Evolutionary conservation across 2,888 invertebrate species (phyloP).

Genomic region (Acrobasis suavella): DNA sequence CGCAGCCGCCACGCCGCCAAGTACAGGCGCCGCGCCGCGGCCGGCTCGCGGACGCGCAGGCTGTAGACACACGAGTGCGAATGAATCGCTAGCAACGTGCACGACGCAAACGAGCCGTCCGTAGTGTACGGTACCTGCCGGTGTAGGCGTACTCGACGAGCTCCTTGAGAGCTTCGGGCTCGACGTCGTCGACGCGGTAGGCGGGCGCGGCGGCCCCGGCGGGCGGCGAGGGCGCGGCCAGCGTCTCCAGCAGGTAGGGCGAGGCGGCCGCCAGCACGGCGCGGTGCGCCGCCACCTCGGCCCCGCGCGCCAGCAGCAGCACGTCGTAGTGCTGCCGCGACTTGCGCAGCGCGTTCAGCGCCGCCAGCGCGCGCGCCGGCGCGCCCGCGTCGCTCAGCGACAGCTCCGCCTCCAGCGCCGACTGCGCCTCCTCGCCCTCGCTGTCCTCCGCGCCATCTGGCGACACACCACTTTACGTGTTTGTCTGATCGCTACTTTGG

Average conservation of each 20-base stretch:
- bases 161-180: slow-evolving; percentile 85
- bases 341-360: slow-evolving; percentile 90
- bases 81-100: too few relatives aligned
- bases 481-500: too few relatives aligned
- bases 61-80: not conserved
- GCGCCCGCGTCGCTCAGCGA: slow-evolving; percentile 82
- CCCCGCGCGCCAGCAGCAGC: slow-evolving; percentile 87
- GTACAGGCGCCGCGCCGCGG: slow-evolving; percentile 88
- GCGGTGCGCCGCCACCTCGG: slow-evolving; percentile 85
- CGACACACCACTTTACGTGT: not conserved
- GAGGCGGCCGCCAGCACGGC: slow-evolving; percentile 91
- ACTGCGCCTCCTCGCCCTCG: slow-evolving; percentile 33
- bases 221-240: slow-evolving; percentile 51
- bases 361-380: slow-evolving; percentile 83
- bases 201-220: slow-evolving; percentile 51
- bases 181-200: slow-evolving; percentile 51
- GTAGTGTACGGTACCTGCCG: too few relatives aligned
- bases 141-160: slow-evolving; percentile 93
- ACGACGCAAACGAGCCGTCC: too few relatives aligned
- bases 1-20: slow-evolving; percentile 89
- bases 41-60: slow-evolving; percentile 70
- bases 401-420: slow-evolving; percentile 65
- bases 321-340: slow-evolving; percentile 94
- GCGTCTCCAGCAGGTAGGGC: slow-evolving; percentile 88
- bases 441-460: slow-evolving; percentile 22